Base-by-base conservation (phyloP, 1,140 invertebrate species). In the Drosophila subpulchrella region DNA sequence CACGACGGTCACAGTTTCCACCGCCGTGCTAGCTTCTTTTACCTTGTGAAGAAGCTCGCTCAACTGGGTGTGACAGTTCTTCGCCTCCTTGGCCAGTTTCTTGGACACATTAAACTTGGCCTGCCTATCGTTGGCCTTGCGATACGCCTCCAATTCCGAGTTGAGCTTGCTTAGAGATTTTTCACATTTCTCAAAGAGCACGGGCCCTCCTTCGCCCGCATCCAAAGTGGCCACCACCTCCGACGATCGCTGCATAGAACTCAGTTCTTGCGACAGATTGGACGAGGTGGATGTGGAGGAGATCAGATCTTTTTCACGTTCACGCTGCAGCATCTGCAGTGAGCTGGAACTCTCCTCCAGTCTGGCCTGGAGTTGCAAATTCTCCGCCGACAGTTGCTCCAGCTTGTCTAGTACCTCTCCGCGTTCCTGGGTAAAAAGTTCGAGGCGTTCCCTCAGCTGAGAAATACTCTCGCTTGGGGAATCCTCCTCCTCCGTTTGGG, bases 391-490 rank as follows among this genome's bases (percentile, higher is more conserved):
- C 20, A 96, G 89, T 56, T 93, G 93, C 78, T 95, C 95, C 91
- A 96, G 94, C 86, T 95, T 95, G 60, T 95, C 95, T 81, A 96
- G 93, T 6, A 96, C 93, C 85, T 96, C 95, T 90, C 95, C 91
- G 51, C 94, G 90, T 93, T 96, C 94, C 68, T 93, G 92, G 42
- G 94, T 93, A 63, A 96, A 94, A 11, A 95, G 91, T 82, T 96
- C 95, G 50, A 96, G 94, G 91, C 95, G 96, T 61, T 94, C 93
- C 3, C 93, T 92, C 30, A 94, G 89, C 81, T 94, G 93, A 32
- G 93, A 82, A 15, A 94, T 92, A 71, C 92, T 94, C 90, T 94
- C 94, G 91, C 90, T 85, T 90, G 90, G 83, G 8, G 47, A 15
- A n/a, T 50, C 30, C 79, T 93, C 92, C 30, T 67, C 91, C 71